phyloP scores from a whole-genome alignment of 2,888 invertebrate species.

The Eupithecia vulgata region DNA sequence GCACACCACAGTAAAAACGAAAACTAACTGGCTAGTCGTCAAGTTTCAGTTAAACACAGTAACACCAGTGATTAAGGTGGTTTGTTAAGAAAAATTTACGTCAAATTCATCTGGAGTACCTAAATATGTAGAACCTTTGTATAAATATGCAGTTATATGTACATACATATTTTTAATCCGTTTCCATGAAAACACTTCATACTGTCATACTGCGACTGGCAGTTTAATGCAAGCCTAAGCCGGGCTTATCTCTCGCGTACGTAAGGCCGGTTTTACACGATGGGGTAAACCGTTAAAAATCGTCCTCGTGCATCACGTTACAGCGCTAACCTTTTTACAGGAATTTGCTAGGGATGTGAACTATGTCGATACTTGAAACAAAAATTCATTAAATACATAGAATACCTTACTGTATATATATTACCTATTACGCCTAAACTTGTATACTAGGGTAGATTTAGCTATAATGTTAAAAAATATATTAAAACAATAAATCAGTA shows the following conservation, averaged over 20 bases:
- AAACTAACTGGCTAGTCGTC: too few relatives aligned
- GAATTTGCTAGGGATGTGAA: constrained; percentile 47
- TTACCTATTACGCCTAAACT: too few relatives aligned
- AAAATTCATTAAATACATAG: too few relatives aligned
- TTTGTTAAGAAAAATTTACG: too few relatives aligned
- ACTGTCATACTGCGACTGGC: constrained; percentile 28
- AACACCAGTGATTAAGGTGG: not conserved
- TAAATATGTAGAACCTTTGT: too few relatives aligned
- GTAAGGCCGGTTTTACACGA: constrained; percentile 17
- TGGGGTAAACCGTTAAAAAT: constrained; percentile 59
- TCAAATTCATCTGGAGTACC: not conserved
- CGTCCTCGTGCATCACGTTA: constrained; percentile 57
- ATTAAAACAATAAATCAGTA: too few relatives aligned
- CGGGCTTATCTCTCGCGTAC: constrained; percentile 27
- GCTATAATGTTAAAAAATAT: too few relatives aligned
- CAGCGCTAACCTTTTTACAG: constrained; percentile 55
- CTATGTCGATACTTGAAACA: not conserved
- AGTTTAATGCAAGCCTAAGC: constrained; percentile 30
- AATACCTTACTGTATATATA: too few relatives aligned
- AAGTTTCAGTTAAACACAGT: too few relatives aligned
- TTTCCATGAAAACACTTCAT: constrained; percentile 7
- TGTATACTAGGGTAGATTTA: too few relatives aligned
- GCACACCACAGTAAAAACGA: too few relatives aligned
- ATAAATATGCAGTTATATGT: not conserved
- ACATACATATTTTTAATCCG: not conserved